Evolutionary conservation across 1,140 invertebrate species (phyloP), one percentile per base, ranked within the genome.

Genomic region (Bradysia coprophila): DNA sequence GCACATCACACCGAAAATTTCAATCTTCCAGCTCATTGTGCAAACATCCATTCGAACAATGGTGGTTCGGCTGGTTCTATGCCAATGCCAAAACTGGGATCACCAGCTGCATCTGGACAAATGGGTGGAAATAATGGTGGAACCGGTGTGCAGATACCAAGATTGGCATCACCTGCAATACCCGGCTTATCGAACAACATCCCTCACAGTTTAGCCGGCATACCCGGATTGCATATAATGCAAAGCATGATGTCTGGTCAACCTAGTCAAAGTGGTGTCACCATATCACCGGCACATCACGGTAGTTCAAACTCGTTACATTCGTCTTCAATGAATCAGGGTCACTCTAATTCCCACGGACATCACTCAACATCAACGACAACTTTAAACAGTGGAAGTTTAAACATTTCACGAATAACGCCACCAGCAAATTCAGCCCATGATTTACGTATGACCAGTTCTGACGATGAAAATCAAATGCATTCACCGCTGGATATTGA

Each of bases 381-480:
- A 38, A 16, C 4, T 11, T 22, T 9, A 8, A 33, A 21, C 43
- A 13, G 61, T 65, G 10, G 65, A 64, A 37, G 60, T 66, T 46
- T 59, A 68, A 37, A 61, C 64, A 23, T 62, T 5, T 38, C 6
- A 19, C 6, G 11, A 38, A 38, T 18, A 18, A 10, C 6, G 55
- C 22, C 66, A 67, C 42, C 66, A 68, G 41, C 56, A 11, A 68
- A 67, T 21, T 69, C 67, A 16, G 68, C 69, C 2, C 49, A 71
- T 34, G 63, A 68, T 45, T 51, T 68, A 1, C 69, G 68, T 1
- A 46, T 70, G 23, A 57, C 62, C 51, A 72, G 67, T 55, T 65
- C 57, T n/a, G 62, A 60, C 16, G 57, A 66, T 55, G 66, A 68
- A 43, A 69, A 65, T 44, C 67, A 67, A 0, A 42, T 71, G 15